Evolutionary conservation across 2,113 vertebrate species (phyloP), one percentile per base, ranked within the genome.

Genomic region (Heptranchias perlo): DNA sequence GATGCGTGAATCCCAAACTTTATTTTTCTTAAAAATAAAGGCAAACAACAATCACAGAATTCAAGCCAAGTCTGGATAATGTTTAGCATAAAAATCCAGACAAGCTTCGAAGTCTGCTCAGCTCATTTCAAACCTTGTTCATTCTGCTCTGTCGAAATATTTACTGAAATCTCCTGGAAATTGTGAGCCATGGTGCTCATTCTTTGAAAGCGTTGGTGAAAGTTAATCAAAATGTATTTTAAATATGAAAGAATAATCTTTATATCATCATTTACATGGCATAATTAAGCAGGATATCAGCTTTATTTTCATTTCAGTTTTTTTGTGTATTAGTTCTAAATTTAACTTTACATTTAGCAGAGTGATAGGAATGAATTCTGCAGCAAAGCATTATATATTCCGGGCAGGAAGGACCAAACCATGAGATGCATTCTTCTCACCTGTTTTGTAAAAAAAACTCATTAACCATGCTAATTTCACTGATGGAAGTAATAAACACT

Each of bases 401-500:
- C 31, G 61, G 28, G 31, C 87, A 91, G 87, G 87, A 31, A 61
- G 13, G 16, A n/a, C 28, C 49, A 58, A 58, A 58, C 87, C 16
- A 58, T 58, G 86, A 89, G 86, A 58, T 89, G 52, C 31, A 35
- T 58, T 91, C 28, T 91, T 54, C 28, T 91, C 87, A 91, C 13
- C 31, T 91, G 52, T 54, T 54, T 31, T 54, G 28, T 91, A 13
- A 61, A 91, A 18, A 58, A 58, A 91, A 16, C 52, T 16, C 23
- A 54, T 89, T 89, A 89, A 54, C 86, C 49, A 89, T 54, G 49
- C 87, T 91, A 91, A 58, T 61, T 61, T 91, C 28, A 58, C 52
- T 91, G 87, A 91, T 91, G 87, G 54, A 52, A 61, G 87, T 91
- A 58, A 91, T 91, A 91, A 61, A 91, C 52, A 58, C 31, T 58